phyloP scores from a whole-genome alignment of 2,797 vertebrate species.

The Fistularia tabacaria region DNA sequence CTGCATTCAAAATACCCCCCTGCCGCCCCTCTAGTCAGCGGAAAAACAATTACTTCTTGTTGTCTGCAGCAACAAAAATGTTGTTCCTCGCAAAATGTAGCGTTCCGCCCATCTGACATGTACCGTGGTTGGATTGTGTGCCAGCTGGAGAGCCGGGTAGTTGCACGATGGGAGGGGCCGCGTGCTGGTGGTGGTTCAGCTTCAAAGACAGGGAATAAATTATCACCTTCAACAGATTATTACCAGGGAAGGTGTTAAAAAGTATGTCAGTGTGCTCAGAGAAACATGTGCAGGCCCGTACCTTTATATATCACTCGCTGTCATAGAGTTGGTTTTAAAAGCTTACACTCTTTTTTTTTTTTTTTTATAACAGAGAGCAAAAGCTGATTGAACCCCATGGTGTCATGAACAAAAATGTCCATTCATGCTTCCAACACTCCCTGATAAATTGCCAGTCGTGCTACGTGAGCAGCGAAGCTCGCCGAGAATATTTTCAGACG shows the following conservation, averaged over 20 bases:
- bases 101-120: constrained; percentile 52
- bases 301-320: constrained; percentile 23
- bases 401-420: background rate
- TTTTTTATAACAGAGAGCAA: too few species aligned
- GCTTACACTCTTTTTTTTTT: background rate
- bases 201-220: constrained; percentile 58
- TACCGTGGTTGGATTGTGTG: constrained; percentile 39
- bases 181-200: too few species aligned
- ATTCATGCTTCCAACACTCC: too few species aligned
- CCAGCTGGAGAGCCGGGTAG: constrained; percentile 56
- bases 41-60: constrained; percentile 45
- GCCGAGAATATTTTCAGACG: too few species aligned
- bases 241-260: constrained; percentile 51
- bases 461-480: too few species aligned
- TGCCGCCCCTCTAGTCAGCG: constrained; percentile 38
- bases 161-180: background rate
- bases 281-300: constrained; percentile 49
- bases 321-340: constrained; percentile 5
- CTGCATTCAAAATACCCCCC: constrained; percentile 51
- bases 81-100: constrained; percentile 37
- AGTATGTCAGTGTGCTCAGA: constrained; percentile 33
- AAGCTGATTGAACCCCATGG: background rate
- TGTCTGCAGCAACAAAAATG: constrained; percentile 35
- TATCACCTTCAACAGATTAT: constrained; percentile 62
- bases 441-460: too few species aligned